phyloP scores from a whole-genome alignment of 2,888 invertebrate genomes.

The Flexamia atlantica region DNA sequence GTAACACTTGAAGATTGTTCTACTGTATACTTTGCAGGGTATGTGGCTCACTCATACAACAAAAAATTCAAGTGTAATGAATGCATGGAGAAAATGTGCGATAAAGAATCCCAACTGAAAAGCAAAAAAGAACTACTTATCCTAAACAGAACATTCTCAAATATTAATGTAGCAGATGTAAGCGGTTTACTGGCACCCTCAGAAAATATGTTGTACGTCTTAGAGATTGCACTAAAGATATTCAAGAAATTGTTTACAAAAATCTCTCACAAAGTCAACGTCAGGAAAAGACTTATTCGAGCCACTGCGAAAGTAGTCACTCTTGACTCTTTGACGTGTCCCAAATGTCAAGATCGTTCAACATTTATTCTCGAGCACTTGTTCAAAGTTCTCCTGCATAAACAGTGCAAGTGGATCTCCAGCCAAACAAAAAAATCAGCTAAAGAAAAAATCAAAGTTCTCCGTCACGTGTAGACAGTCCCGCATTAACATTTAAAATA shows the following conservation, averaged over 20 bases:
- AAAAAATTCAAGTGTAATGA: conserved; percentile 57
- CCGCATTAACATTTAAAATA: too few relatives aligned
- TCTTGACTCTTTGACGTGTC: background rate
- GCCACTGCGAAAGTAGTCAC: too few relatives aligned
- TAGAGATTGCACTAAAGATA: background rate
- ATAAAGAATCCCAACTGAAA: conserved; percentile 25
- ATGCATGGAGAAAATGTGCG: conserved; percentile 42
- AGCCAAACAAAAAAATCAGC: too few relatives aligned
- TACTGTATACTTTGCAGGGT: conserved; percentile 62
- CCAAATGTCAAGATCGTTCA: too few relatives aligned
- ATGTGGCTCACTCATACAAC: conserved; percentile 53
- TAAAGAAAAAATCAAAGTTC: too few relatives aligned
- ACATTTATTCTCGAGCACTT: too few relatives aligned
- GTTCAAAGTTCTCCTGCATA: too few relatives aligned
- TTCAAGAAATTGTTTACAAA: conserved; percentile 14
- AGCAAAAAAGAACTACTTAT: conserved; percentile 38
- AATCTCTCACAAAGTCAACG: conserved; percentile 38
- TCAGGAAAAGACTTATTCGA: too few relatives aligned
- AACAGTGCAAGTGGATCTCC: too few relatives aligned
- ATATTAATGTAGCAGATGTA: background rate
- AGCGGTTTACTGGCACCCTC: conserved; percentile 38
- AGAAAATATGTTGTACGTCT: conserved; percentile 11
- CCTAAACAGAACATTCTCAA: conserved; percentile 45
- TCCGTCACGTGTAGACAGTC: too few relatives aligned
- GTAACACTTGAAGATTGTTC: conserved; percentile 61